Conservation (phyloP, 2,113 vertebrate species). For the Ariopsis seemanni region DNA sequence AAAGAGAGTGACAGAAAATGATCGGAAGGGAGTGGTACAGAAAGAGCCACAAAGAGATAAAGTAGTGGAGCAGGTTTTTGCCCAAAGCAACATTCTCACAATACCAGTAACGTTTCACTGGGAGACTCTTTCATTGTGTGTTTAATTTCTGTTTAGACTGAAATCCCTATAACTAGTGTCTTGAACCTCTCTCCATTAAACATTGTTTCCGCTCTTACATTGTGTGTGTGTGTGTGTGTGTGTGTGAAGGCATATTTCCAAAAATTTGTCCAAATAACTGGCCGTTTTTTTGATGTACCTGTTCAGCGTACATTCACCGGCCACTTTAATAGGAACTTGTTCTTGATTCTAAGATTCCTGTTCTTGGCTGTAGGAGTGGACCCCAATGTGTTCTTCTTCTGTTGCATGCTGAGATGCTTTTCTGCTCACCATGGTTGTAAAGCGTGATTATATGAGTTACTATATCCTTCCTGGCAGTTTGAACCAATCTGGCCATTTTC, state of each 20-base stretch:
- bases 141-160: background rate
- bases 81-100: conserved; percentile 22
- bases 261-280: background rate
- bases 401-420: no score
- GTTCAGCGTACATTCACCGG: background rate
- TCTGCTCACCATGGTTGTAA: no score
- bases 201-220: background rate
- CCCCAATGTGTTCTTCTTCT: no score
- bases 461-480: no score
- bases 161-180: conserved; percentile 8
- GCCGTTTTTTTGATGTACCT: background rate
- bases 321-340: no score
- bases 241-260: background rate
- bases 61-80: conserved; percentile 34
- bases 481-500: no score
- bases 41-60: background rate
- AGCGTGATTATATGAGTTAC: no score
- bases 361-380: no score
- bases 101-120: conserved; percentile 20
- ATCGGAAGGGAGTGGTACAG: conserved; percentile 23
- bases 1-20: conserved; percentile 3
- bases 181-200: conserved; percentile 11
- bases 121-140: conserved; percentile 3
- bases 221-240: conserved; percentile 2
- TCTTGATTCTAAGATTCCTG: no score